phyloP scores from a whole-genome alignment of 2,113 vertebrate species.

The Archilochus colubris region DNA sequence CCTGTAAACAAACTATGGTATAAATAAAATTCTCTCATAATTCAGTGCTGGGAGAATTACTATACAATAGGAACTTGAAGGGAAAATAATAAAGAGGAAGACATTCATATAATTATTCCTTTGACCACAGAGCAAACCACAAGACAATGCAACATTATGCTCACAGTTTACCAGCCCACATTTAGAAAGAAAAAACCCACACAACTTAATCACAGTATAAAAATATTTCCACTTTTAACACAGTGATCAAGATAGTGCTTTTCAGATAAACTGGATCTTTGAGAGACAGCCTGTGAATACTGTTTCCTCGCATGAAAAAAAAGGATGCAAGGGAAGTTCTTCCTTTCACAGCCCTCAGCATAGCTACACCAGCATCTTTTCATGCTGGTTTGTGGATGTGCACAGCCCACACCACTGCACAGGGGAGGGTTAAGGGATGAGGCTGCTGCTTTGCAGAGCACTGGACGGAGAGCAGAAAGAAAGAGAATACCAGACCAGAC shows the following conservation, averaged over 20 bases:
- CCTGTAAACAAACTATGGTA: background rate
- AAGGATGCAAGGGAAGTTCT: background rate
- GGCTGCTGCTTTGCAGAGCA: fast-evolving
- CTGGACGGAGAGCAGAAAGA: background rate
- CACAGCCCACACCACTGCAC: background rate
- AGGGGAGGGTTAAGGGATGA: background rate
- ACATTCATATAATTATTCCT: background rate
- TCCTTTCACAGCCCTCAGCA: background rate
- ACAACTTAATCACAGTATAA: background rate
- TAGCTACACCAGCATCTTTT: background rate
- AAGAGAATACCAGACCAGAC: background rate
- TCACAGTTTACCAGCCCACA: background rate
- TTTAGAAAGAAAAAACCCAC: background rate
- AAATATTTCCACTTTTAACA: constrained; percentile 32
- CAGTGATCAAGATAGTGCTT: background rate
- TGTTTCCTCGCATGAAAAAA: background rate
- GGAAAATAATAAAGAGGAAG: background rate
- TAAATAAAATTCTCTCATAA: background rate
- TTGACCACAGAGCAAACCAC: background rate
- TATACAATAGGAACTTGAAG: background rate
- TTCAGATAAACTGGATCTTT: background rate
- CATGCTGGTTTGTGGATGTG: background rate
- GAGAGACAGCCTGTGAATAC: background rate
- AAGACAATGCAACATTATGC: background rate
- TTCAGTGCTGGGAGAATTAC: background rate